Percentiles rank a stretch among this genome's conserved stretches.
phyloP scores from a whole-genome alignment of 1,140 invertebrate species.

The Neuroterus valhalla region DNA sequence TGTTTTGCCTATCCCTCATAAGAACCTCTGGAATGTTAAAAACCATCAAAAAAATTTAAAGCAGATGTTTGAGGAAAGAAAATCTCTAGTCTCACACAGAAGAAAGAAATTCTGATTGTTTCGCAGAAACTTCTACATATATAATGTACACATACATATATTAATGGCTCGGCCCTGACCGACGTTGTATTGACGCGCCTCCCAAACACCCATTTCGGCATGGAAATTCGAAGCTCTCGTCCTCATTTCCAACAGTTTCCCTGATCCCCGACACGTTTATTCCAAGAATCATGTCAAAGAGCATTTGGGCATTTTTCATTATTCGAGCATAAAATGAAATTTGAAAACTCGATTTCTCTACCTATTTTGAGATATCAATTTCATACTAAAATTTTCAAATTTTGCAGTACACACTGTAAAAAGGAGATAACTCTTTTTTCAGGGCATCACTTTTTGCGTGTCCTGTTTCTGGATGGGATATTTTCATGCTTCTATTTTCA shows the following conservation, averaged over 20 bases:
- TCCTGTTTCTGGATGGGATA: too few relatives aligned
- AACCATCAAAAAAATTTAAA: background rate
- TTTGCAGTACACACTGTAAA: too few relatives aligned
- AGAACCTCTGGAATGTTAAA: too few relatives aligned
- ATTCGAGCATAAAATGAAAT: too few relatives aligned
- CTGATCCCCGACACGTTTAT: background rate
- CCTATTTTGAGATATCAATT: too few relatives aligned
- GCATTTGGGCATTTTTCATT: too few relatives aligned
- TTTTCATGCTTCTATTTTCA: too few relatives aligned
- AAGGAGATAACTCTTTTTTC: too few relatives aligned
- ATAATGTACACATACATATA: conserved; percentile 31
- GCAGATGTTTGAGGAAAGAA: background rate
- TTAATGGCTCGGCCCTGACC: conserved; percentile 11
- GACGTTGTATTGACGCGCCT: conserved; percentile 16
- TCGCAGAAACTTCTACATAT: conserved; percentile 40
- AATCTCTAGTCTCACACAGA: conserved; percentile 21
- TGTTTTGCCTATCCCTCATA: too few relatives aligned
- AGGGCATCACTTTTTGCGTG: too few relatives aligned
- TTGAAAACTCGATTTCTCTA: too few relatives aligned
- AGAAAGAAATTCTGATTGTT: conserved; percentile 42
- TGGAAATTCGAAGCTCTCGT: conserved; percentile 2
- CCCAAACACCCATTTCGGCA: conserved; percentile 15
- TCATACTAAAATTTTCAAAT: too few relatives aligned
- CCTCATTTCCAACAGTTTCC: background rate
- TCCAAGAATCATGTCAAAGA: background rate